phyloP scores from a whole-genome alignment of 2,888 invertebrate genomes.

The Escarpia spicata region DNA sequence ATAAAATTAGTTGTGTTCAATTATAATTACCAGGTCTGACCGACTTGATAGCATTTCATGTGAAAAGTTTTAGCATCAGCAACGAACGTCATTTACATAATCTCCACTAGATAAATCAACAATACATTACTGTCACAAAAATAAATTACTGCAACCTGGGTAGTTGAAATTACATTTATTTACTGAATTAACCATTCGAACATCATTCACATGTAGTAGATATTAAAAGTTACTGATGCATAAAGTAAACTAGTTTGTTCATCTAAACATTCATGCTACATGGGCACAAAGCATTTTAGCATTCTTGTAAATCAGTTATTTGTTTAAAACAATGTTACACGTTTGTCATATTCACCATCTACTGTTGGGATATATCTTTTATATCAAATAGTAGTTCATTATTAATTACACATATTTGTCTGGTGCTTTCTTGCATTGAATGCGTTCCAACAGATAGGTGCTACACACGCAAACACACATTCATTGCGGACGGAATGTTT shows the following conservation, averaged over 20 bases:
- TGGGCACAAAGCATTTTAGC: not conserved
- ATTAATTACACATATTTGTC: too few relatives aligned
- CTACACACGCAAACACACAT: not conserved
- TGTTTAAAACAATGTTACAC: not conserved
- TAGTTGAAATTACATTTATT: not conserved
- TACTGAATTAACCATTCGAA: not conserved
- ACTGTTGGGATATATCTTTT: not conserved
- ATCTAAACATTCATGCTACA: not conserved
- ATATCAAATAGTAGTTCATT: not conserved
- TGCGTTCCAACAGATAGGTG: not conserved
- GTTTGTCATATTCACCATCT: not conserved
- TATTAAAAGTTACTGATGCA: not conserved
- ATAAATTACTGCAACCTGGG: not conserved
- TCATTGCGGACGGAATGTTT: not conserved
- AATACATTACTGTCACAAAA: not conserved
- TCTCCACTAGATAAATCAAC: not conserved
- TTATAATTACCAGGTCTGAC: not conserved
- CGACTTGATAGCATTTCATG: too few relatives aligned
- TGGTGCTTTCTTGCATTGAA: slow-evolving; percentile 16
- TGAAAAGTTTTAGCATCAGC: not conserved
- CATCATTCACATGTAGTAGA: not conserved
- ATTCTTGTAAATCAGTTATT: not conserved
- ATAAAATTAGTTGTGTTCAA: not conserved
- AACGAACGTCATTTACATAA: not conserved
- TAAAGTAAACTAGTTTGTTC: not conserved